Percentiles rank a stretch among this genome's conserved stretches.
These are phyloP conservation scores for Elmis aenea DNA, from an alignment of 2,888 invertebrate species.

Conservation along the genomic window DNA sequence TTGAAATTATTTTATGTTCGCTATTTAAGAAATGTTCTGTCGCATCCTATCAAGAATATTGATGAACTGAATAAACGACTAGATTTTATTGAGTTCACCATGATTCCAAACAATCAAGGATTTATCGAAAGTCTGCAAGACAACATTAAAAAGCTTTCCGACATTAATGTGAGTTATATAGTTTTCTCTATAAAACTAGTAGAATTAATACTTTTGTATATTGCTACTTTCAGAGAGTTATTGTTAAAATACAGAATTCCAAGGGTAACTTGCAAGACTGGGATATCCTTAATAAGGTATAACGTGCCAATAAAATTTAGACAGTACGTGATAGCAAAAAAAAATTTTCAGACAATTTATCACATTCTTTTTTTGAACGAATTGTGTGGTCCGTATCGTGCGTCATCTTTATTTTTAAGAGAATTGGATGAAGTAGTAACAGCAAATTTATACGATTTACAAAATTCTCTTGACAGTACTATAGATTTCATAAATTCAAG, in stretches of 20 bases:
- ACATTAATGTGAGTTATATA: slow-evolving; percentile 53
- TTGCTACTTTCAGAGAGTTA: slow-evolving; percentile 51
- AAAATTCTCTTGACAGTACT: slow-evolving; percentile 66
- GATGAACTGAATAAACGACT: slow-evolving; percentile 58
- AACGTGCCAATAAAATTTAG: too few relatives aligned
- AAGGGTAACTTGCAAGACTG: slow-evolving; percentile 62
- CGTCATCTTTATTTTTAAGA: slow-evolving; percentile 51
- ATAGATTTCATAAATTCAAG: slow-evolving; percentile 64
- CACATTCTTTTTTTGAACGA: slow-evolving; percentile 65
- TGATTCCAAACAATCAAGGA: slow-evolving; percentile 56
- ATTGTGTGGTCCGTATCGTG: slow-evolving; percentile 52
- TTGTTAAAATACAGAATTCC: slow-evolving; percentile 59
- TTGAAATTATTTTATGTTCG: too few relatives aligned
- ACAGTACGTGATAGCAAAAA: too few relatives aligned
- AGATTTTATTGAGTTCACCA: slow-evolving; percentile 66
- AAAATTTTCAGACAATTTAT: slow-evolving; percentile 63
- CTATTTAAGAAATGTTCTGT: slow-evolving; percentile 61
- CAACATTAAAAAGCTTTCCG: slow-evolving; percentile 57
- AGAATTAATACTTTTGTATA: too few relatives aligned
- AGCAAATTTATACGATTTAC: slow-evolving; percentile 54
- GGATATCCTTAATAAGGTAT: slow-evolving; percentile 65
- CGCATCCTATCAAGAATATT: slow-evolving; percentile 64
- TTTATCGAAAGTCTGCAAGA: slow-evolving; percentile 58
- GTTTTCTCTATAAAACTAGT: slow-evolving; percentile 7
- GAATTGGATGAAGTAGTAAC: slow-evolving; percentile 50